These are phyloP conservation scores for Agelaius phoeniceus DNA, from an alignment of 2,113 vertebrate species.

Conservation along the genomic window DNA sequence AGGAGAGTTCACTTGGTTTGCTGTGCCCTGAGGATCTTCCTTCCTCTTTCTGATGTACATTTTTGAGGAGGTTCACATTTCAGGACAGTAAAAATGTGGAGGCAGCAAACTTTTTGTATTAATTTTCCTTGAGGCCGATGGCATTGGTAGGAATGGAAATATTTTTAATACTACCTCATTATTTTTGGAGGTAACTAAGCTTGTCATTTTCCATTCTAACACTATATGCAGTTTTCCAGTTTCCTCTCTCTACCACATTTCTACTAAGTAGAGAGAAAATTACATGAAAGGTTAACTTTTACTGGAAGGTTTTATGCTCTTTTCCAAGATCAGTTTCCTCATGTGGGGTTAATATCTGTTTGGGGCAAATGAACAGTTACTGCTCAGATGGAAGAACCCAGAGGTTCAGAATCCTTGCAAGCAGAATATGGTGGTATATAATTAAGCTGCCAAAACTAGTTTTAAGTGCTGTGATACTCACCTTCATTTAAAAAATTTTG, in stretches of 20 bases:
- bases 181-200: conserved; percentile 24
- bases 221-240: conserved; percentile 2
- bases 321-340: not conserved
- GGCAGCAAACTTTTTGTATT: not conserved
- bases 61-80: not conserved
- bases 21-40: not conserved
- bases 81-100: not conserved
- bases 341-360: not conserved
- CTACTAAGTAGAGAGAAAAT: conserved; percentile 2
- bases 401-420: not conserved
- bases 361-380: not conserved
- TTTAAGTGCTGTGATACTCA: not conserved
- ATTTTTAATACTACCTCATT: not conserved
- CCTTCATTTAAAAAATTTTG: not conserved
- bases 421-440: not conserved
- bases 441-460: not conserved
- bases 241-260: not conserved
- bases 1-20: not conserved
- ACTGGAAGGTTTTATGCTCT: not conserved
- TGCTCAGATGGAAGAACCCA: not conserved
- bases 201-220: conserved; percentile 7
- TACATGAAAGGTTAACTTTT: not conserved
- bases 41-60: not conserved
- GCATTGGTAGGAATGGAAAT: conserved; percentile 21
- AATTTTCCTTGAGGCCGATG: not conserved